Percentiles rank a stretch among this genome's conserved stretches.
Conservation (phyloP, 37 sponge, comb jelly and placozoan species). For the Mnemiopsis leidyi region DNA sequence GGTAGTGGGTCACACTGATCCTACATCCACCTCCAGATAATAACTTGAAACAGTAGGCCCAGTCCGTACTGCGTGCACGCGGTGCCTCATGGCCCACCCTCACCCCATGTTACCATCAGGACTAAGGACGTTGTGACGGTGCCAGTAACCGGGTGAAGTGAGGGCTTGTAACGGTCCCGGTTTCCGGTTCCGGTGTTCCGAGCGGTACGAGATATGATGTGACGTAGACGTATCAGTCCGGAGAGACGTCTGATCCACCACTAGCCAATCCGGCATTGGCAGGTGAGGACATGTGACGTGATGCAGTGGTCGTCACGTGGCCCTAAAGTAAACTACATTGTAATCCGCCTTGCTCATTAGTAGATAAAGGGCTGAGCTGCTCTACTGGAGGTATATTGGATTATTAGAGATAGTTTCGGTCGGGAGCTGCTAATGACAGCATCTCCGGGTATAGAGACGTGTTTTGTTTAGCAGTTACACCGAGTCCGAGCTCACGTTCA, state of each 20-base stretch:
- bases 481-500: not conserved
- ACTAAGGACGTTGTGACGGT: not conserved
- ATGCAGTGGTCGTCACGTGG: not conserved
- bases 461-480: not conserved
- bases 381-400: not conserved
- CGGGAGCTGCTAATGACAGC: not conserved
- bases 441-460: not conserved
- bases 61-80: not conserved
- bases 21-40: not conserved
- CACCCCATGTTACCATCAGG: not conserved
- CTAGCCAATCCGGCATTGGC: not conserved
- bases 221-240: not conserved
- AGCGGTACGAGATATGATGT: not conserved
- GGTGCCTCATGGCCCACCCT: not conserved
- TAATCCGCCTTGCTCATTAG: not conserved
- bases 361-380: not conserved
- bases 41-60: not conserved
- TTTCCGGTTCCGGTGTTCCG: not conserved
- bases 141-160: not conserved
- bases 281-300: not conserved
- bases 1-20: too few relatives aligned
- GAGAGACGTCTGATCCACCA: not conserved
- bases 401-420: not conserved
- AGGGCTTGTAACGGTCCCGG: not conserved
- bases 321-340: not conserved